Evolutionary conservation across 2,888 invertebrate species (phyloP).

Genomic region (Morpho achilles): DNA sequence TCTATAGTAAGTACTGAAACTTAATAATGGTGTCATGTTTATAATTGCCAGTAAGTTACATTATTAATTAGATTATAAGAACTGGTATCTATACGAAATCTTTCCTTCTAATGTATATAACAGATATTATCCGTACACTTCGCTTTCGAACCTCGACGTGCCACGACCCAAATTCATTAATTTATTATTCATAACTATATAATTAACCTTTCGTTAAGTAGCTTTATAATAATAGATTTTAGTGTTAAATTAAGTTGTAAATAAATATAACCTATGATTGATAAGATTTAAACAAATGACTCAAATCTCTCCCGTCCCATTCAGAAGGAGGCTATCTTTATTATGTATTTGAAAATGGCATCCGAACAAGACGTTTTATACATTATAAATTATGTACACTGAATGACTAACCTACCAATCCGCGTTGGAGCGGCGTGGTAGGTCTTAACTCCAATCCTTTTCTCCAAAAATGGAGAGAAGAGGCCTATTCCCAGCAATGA

Average conservation of each 20-base stretch:
- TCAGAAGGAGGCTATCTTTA: background rate
- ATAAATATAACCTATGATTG: constrained; percentile 48
- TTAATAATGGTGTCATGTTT: too few relatives aligned
- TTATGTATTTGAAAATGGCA: background rate
- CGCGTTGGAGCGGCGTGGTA: too few relatives aligned
- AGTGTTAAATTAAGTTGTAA: constrained; percentile 67
- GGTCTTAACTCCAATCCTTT: too few relatives aligned
- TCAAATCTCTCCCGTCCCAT: background rate
- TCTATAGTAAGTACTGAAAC: too few relatives aligned
- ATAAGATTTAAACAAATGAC: constrained; percentile 24
- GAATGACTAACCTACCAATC: too few relatives aligned
- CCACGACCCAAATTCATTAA: constrained; percentile 73
- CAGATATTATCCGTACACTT: constrained; percentile 26
- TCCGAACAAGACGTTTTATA: too few relatives aligned
- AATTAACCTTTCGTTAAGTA: constrained; percentile 67
- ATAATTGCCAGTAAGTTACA: too few relatives aligned
- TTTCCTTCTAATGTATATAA: constrained; percentile 29
- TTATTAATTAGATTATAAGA: background rate
- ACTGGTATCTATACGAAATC: constrained; percentile 3
- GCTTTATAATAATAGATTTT: constrained; percentile 64
- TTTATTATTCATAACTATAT: constrained; percentile 71
- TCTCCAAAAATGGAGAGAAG: too few relatives aligned
- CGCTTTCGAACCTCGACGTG: constrained; percentile 44
- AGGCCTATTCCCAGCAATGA: too few relatives aligned
- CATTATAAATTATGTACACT: too few relatives aligned